phyloP scores from a whole-genome alignment of 2,797 vertebrate species.

The Holocentrus rufus region DNA sequence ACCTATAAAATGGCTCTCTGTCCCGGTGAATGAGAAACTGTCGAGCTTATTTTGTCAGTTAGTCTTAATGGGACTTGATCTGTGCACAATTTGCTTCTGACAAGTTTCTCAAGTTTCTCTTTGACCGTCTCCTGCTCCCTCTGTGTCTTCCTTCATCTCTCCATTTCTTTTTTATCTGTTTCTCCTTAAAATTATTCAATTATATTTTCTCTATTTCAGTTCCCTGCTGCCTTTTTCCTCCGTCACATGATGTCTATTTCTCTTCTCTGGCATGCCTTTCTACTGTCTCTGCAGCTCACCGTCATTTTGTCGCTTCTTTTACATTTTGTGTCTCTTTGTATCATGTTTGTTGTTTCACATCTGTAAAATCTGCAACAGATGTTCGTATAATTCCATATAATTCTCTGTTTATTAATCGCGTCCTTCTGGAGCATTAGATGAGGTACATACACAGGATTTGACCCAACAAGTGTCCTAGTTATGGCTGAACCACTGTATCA shows the following conservation, averaged over 20 bases:
- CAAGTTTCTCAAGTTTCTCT: conserved; percentile 1
- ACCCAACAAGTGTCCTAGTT: conserved; percentile 52
- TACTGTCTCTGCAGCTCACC: conserved; percentile 5
- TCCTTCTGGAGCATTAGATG: conserved; percentile 40
- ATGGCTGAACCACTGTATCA: conserved; percentile 14
- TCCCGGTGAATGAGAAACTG: conserved; percentile 31
- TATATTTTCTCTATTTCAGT: conserved; percentile 8
- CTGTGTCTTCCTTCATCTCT: conserved; percentile 13
- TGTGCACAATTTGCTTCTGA: conserved; percentile 43
- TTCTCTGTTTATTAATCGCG: conserved; percentile 63
- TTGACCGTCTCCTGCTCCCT: neutral
- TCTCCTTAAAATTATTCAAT: conserved; percentile 19
- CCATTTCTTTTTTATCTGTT: conserved; percentile 20
- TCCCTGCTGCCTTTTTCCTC: conserved; percentile 14
- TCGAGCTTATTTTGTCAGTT: conserved; percentile 45
- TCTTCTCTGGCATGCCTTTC: conserved; percentile 1
- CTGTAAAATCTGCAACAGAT: conserved; percentile 71
- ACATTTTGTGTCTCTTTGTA: conserved; percentile 41
- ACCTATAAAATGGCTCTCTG: conserved; percentile 24
- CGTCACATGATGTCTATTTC: conserved; percentile 4
- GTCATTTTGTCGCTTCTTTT: conserved; percentile 17
- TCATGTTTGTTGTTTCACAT: conserved; percentile 48
- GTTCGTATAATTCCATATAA: conserved; percentile 68
- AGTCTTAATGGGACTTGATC: conserved; percentile 42
- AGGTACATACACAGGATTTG: conserved; percentile 39